Evolutionary conservation across 2,113 vertebrate genomes (phyloP).

Genomic region (Pandion haliaetus): DNA sequence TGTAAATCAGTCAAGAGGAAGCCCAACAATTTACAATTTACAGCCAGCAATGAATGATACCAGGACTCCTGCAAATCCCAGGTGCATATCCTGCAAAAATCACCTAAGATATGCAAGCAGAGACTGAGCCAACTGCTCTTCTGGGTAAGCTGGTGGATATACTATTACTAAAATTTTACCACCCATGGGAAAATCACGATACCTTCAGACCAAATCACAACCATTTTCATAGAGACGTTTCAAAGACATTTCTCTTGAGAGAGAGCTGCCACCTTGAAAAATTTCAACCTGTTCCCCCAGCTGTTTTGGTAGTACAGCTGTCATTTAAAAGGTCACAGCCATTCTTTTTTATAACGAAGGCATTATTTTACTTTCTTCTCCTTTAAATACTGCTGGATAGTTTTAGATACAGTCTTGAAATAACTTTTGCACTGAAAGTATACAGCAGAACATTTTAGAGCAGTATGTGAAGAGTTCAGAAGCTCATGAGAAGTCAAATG

Average conservation of each 20-base stretch:
- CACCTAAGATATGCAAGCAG: neutral
- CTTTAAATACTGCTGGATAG: neutral
- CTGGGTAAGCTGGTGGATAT: neutral
- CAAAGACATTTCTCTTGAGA: neutral
- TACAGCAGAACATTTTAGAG: neutral
- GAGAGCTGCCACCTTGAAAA: constrained; percentile 3
- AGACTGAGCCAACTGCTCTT: neutral
- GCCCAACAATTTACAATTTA: neutral
- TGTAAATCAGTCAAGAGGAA: neutral
- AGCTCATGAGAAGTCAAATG: neutral
- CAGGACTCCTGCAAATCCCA: neutral
- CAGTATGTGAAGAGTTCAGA: neutral
- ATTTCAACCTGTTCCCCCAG: neutral
- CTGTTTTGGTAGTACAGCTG: neutral
- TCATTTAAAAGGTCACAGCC: constrained; percentile 2
- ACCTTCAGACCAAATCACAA: neutral
- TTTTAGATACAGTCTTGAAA: neutral
- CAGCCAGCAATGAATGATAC: neutral
- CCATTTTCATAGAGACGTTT: neutral
- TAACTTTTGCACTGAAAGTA: neutral
- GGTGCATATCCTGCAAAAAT: neutral
- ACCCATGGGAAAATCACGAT: neutral
- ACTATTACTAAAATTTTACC: neutral
- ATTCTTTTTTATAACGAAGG: neutral
- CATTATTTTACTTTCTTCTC: neutral